Base-by-base conservation (phyloP, 2,113 vertebrate species). In the Bubo blakistoni region DNA sequence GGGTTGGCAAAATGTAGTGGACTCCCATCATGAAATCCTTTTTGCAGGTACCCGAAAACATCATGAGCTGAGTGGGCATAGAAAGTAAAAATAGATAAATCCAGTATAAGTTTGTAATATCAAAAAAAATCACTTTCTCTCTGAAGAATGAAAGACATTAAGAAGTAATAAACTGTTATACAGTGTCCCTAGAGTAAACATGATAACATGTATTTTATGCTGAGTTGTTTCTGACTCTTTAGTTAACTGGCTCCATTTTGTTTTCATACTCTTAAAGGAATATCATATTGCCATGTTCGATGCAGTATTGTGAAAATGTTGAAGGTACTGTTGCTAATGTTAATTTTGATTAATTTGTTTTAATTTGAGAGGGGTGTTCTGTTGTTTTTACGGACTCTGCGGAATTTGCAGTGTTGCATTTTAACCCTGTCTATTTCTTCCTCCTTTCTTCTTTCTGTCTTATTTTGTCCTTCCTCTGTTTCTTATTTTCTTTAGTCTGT, bases 121-220 rank as follows among this genome's bases (percentile, higher is more conserved):
- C 47, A 46, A 87, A 96, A 93, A 87, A 22, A 87, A 89, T 94
- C 86, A 38, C 73, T 96, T 96, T 88, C 47, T 81, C 88, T 94
- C 70, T 85, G 88, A 85, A 91, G 94, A 89, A 76, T 95, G 87
- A 76, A 80, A 72, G 57, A 71, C 73, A 91, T 91, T 95, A 89
- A 82, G 77, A 95, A 79, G 90, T 96, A 92, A 93, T 96, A 92
- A 92, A 92, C 83, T 81, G 57, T 81, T 96, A 90, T 36, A 52
- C 3, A 1, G 42, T 65, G 36, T 94, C 94, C 73, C 88, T 86
- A 42, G 96, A 96, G 89, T 91, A 79, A 89, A 87, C 36, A 87
- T 36, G 61, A 47, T 88, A 92, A 72, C 70, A 61, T 58, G 26
- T 72, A 79, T 94, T 92, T 90, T 96, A 90, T 95, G 78, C 16